These are phyloP conservation scores for Indicator maculatus DNA, from an alignment of 2,113 vertebrate genomes.

Conservation along the genomic window DNA sequence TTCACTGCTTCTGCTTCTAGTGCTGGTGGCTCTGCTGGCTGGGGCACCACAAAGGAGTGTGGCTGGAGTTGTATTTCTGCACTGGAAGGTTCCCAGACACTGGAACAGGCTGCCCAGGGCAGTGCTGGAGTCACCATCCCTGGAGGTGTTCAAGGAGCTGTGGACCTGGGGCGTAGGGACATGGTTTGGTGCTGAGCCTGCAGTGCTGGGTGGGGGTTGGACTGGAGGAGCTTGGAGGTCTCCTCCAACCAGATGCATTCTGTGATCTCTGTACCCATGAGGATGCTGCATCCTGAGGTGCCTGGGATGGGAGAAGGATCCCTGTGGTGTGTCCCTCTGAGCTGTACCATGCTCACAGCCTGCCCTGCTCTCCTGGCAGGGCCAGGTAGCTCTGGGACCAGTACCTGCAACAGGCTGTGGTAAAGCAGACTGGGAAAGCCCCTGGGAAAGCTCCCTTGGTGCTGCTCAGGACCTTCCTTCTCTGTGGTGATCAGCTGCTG, in stretches of 20 bases:
- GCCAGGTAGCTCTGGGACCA: neutral
- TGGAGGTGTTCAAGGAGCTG: no score
- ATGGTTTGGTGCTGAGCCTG: no score
- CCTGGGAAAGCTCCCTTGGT: neutral
- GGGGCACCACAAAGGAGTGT: rapidly evolving
- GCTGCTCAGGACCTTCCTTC: neutral
- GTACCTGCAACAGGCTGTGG: neutral
- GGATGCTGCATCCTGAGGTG: neutral
- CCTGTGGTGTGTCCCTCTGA: neutral
- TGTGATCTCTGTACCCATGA: neutral
- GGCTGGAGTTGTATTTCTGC: neutral
- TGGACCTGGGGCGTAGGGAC: no score
- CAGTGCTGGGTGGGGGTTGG: no score
- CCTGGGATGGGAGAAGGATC: neutral
- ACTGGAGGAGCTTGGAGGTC: no score
- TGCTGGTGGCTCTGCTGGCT: neutral
- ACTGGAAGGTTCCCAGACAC: no score
- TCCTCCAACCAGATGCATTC: no score
- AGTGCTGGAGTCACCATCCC: no score
- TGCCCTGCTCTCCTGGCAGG: neutral
- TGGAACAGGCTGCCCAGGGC: no score
- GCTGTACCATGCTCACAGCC: neutral
- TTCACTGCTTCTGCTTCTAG: neutral
- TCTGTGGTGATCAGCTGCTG: neutral
- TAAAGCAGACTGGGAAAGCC: neutral